These are phyloP conservation scores for Corythornis vintsioides DNA, from an alignment of 2,113 vertebrate genomes.

Conservation along the genomic window DNA sequence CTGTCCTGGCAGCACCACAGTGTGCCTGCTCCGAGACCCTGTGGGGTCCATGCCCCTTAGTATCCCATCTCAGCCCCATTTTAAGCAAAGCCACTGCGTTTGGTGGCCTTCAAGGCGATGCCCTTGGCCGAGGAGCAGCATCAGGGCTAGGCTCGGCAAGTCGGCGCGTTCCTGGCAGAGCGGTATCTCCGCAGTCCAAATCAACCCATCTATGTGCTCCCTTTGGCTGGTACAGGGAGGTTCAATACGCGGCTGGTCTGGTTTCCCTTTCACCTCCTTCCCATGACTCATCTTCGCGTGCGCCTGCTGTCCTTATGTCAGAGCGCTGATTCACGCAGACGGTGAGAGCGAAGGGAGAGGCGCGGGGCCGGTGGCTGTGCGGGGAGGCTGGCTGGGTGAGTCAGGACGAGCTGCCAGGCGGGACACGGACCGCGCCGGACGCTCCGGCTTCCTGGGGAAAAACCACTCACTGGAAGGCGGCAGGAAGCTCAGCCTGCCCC, in stretches of 20 bases:
- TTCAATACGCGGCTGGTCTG: neutral
- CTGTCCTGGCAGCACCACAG: accelerated
- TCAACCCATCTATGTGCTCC: neutral
- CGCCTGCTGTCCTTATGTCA: constrained; percentile 5
- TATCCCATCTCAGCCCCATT: neutral
- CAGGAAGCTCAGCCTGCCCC: neutral
- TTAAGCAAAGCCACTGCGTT: neutral
- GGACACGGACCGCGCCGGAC: accelerated
- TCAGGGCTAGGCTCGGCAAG: accelerated
- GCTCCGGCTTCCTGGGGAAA: neutral
- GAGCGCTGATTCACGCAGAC: neutral
- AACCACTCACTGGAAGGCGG: accelerated
- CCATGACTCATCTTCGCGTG: neutral
- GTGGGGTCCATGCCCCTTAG: accelerated
- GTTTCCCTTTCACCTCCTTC: constrained; percentile 45
- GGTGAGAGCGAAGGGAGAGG: neutral
- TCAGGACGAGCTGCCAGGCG: neutral
- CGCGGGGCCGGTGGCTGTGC: neutral
- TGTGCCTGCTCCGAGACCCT: accelerated
- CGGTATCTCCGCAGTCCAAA: accelerated
- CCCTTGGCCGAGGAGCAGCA: neutral
- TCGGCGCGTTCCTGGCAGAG: accelerated
- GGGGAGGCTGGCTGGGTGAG: neutral
- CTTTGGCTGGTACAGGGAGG: neutral
- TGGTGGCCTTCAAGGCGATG: neutral